Base-by-base conservation (phyloP, 2,888 invertebrate species). In the Eucriotettix oculatus region DNA sequence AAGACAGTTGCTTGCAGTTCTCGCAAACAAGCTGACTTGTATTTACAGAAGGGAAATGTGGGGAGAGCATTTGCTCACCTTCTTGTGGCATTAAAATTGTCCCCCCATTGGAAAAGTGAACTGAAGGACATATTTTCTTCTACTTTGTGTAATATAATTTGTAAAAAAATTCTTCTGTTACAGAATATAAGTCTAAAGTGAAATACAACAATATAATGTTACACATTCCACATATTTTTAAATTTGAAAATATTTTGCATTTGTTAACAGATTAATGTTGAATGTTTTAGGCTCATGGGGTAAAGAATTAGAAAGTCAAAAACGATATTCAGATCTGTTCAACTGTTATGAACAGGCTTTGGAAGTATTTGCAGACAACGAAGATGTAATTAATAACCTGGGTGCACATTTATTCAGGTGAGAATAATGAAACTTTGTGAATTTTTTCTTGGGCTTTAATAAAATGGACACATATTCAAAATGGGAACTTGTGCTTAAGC, bases 351-450 rank as follows among this genome's bases (percentile, higher is more conserved):
- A 73, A 61, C 69, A 73, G 67, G 75, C 73, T 10, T 62, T 76
- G 16, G 72, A 75, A 63, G 69, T 78, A 58, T 77, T 76, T 66
- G 77, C 78, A 17, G 69, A 75, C 40, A 75, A 75, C 69, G 73
- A 73, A 63, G 68, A 73, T 57, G 71, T 79, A 57, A 66, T 77
- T 40, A 77, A 76, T 66, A 75, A 75, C 66, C 73, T 79, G 64
- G 79, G 78, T 40, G 72, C 74, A 40, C 75, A 76, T 66, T 69
- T 79, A 60, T 74, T 77, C 66, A 76, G 76, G 79, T 79, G 71
- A 67, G 68, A 66, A 63, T 59, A 60, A 52, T 57, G 17, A 16
- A 41, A 29, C 29, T 29, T 29, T 29, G 29, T 29, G 29, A 29
- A 29, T 29, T 29, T 29, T 29, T 29, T 29, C 29, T 29, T 29